phyloP scores from a whole-genome alignment of 2,888 invertebrate species.

The Ecdyonurus torrentis region DNA sequence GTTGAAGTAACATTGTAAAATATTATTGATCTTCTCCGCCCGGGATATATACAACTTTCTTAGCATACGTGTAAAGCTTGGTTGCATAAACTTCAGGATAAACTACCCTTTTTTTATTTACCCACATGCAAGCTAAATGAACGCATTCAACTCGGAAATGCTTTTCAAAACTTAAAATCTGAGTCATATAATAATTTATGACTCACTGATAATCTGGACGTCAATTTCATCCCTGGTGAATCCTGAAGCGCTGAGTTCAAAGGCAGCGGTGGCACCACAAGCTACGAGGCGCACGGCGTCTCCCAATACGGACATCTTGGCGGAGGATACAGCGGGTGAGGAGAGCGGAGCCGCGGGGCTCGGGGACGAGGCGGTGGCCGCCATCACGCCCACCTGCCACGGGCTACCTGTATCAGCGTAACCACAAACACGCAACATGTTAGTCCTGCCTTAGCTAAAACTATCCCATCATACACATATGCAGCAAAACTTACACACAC shows the following conservation, averaged over 20 bases:
- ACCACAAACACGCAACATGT: constrained; percentile 9
- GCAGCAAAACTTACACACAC: no score
- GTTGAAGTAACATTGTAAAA: no score
- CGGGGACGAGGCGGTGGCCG: constrained; percentile 33
- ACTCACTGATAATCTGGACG: constrained; percentile 37
- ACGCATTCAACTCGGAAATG: no score
- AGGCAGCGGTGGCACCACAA: constrained; percentile 74
- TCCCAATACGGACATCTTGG: constrained; percentile 59
- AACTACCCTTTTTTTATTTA: no score
- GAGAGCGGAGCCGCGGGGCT: constrained; percentile 22
- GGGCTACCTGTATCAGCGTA: constrained; percentile 58
- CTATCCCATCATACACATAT: no score
- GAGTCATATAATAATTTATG: not conserved
- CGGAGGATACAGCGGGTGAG: constrained; percentile 13
- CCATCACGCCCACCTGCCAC: constrained; percentile 84
- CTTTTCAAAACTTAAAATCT: no score
- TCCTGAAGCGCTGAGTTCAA: constrained; percentile 64
- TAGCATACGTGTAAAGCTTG: no score
- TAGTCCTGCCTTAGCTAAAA: no score
- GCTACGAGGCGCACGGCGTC: constrained; percentile 81
- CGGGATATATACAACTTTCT: no score
- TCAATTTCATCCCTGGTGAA: constrained; percentile 36
- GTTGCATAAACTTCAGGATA: no score
- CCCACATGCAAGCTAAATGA: no score
- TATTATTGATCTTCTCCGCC: no score